A percentile compares a stretch with the other conserved stretches of the same genome.
Conservation (phyloP, 2,797 vertebrate genomes). For the Tapera naevia region DNA sequence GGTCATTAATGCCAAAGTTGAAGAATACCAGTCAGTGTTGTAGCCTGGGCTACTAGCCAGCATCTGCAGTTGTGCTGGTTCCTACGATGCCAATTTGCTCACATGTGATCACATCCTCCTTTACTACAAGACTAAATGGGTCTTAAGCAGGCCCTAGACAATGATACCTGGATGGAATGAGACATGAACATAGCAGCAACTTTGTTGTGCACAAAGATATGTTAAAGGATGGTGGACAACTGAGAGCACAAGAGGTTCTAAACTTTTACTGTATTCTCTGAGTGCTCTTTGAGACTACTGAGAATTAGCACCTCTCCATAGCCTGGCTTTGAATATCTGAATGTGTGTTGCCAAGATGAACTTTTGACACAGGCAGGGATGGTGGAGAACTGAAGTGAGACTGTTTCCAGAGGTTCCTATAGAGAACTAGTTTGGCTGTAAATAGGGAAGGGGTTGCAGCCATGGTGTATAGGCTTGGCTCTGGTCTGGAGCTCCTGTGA, state of each 20-base stretch:
- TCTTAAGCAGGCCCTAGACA: neutral
- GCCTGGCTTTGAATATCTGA: neutral
- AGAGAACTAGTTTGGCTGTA: neutral
- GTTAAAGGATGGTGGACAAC: neutral
- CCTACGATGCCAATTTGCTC: neutral
- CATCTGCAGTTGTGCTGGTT: neutral
- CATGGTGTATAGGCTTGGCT: neutral
- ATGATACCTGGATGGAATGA: neutral
- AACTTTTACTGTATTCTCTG: neutral
- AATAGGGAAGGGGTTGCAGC: neutral
- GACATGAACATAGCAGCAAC: neutral
- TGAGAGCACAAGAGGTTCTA: neutral
- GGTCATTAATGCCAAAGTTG: neutral
- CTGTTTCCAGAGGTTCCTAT: neutral
- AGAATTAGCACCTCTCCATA: neutral
- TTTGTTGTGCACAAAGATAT: neutral
- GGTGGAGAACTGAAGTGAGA: neutral
- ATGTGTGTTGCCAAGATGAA: neutral
- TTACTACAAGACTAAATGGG: neutral
- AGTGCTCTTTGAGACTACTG: neutral
- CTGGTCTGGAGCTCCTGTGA: neutral
- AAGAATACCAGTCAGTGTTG: neutral
- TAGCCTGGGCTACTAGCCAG: neutral
- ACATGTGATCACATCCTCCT: neutral
- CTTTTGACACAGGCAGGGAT: neutral